Evolutionary conservation across 2,113 vertebrate genomes (phyloP), one percentile per base, ranked within the genome.

Genomic region (Sander lucioperca): DNA sequence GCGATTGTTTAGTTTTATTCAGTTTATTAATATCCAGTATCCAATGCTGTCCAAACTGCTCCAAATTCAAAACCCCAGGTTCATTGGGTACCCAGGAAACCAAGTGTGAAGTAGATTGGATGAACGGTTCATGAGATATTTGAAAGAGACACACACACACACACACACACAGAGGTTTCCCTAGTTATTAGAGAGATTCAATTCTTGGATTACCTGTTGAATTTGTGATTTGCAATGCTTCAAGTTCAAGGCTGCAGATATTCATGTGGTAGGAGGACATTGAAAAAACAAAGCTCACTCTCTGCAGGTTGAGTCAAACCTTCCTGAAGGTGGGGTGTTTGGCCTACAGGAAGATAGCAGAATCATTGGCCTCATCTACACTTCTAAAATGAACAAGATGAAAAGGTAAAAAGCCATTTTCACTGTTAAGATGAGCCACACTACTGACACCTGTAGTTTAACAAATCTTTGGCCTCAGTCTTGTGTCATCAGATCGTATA

Each of bases 361-460:
- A 76, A 94, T 95, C 33, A 86, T 94, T 13, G 95, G 94, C 47
- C 93, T 95, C 66, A 86, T 95, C 84, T 95, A 95, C 82, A 94
- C 93, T 1, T 57, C 92, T 18, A 92, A 90, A 81, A 92, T 94
- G 47, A 95, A 94, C 79, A 82, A 85, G 62, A 90, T 59, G 9
- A 95, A 81, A 84, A 91, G 80, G 94, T 94, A 83, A 48, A 33
- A 4, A 64, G 13, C 1, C 6, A 2, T 13, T 72, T 7, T 67
- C 1, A 27, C 15, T 51, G 12, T 45, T 54, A 2, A 53, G 0
- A 11, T 58, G 14, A 76, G 6, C 1, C 39, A 56, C 13, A 18
- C 23, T 1, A 3, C 12, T 23, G 21, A 68, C 30, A 45, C 19
- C 25, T 19, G 33, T 30, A 18, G 1, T 47, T 30, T 3, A 23